Base-by-base conservation (phyloP, 92 coral and sea anemone species). In the Epizoanthus stellaris region DNA sequence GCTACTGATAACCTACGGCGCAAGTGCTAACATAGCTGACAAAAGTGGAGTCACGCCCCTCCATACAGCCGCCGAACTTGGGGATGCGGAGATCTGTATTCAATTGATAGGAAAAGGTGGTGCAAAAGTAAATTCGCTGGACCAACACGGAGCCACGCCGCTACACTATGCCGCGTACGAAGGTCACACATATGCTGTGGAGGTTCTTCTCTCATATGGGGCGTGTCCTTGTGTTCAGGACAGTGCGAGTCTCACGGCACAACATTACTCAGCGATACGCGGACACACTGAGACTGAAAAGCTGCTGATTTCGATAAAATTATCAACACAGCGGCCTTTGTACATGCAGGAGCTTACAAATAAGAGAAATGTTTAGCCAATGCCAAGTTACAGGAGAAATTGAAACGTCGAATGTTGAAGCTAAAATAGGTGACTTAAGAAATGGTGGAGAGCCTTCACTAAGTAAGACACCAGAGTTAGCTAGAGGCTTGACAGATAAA, bases 21-120 rank as follows among this genome's bases (percentile, higher is more conserved):
- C 85, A 17, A 23, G 67, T 49, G 54, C 61, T 6, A 25, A 86
- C 36, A 70, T 71, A 10, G 56, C 81, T 6, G 89, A 86, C 66
- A 86, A 86, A 80, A 86, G 89, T 80, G 89, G 89, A 45, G 70
- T 86, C 58, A 80, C 89, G 59, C 89, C 89, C 7, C 86, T 86
- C 30, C 89, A 86, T 61, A 38, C 80, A 60, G 89, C 86, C 16
- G 86, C 89, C 39, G 89, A 86, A 60, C 81, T 80, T 16, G 89
- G 89, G 65, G 71, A 79, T 57, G 15, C 58, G 15, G 38, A 80
- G 73, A 87, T 87, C 56, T 87, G 89, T 47, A 6, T 80, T 61
- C 57, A 60, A n/a, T 80, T 87, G 54, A 38, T 87, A 20, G 36
- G 75, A 40, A 53, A 80, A 34, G 90, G 86, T 58, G 63, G 47